Evolutionary conservation across 2,888 invertebrate genomes (phyloP).

Genomic region (Caenorhabditis wallacei): DNA sequence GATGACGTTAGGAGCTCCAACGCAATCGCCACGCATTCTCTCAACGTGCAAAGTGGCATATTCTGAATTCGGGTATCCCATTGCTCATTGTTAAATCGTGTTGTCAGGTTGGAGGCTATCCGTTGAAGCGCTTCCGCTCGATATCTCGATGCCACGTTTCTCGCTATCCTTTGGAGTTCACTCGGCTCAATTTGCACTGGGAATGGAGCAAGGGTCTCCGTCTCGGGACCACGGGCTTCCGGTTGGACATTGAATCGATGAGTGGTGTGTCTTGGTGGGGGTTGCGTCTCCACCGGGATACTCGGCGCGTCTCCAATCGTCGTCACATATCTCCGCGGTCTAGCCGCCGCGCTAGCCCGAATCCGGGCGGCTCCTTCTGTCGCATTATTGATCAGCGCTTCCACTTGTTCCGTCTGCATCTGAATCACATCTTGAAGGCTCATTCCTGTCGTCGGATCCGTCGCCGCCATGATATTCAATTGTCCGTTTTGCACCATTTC

Average conservation of each 20-base stretch:
- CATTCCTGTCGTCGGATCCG: background rate
- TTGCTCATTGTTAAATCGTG: conserved; percentile 21
- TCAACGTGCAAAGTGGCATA: conserved; percentile 37
- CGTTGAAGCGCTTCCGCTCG: conserved; percentile 46
- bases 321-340: conserved; percentile 15
- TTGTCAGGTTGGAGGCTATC: conserved; percentile 41
- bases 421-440: background rate
- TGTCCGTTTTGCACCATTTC: background rate
- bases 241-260: conserved; percentile 31
- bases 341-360: background rate
- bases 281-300: conserved; percentile 42
- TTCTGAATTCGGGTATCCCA: conserved; percentile 55
- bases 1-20: conserved; percentile 46
- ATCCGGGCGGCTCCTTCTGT: background rate
- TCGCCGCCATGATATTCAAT: background rate
- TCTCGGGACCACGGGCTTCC: conserved; percentile 33
- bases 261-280: conserved; percentile 13
- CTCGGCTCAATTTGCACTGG: conserved; percentile 39
- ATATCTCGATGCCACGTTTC: conserved; percentile 48
- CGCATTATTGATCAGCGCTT: background rate
- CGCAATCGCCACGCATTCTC: conserved; percentile 38
- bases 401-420: conserved; percentile 1
- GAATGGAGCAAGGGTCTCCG: conserved; percentile 28
- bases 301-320: conserved; percentile 49
- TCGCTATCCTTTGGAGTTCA: conserved; percentile 52